Base-by-base conservation (phyloP, 2,113 vertebrate species). In the Pongo pygmaeus region DNA sequence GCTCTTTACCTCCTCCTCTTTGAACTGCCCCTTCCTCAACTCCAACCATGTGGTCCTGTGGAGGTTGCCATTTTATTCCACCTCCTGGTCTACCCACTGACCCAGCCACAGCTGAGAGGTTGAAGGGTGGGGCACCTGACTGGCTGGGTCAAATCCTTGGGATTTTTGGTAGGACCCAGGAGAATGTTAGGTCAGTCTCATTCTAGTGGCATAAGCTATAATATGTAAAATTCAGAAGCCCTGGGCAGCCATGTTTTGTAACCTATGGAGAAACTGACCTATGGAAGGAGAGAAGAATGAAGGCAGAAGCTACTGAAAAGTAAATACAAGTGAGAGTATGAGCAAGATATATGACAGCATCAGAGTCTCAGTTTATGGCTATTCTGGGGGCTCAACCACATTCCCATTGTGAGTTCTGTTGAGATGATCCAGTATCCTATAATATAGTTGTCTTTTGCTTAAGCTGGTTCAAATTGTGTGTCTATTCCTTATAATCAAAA, bases 401-500 rank as follows among this genome's bases (percentile, higher is more conserved):
- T 43, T 46, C 52, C 67, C 12, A 0, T 40, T 59, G 23, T 69
- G 35, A 43, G 22, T 61, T 88, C 69, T 91, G 80, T 78, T 74
- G 89, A 38, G 27, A 77, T 1, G 80, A 17, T n/a, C 22, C 35
- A 74, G 9, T 17, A 64, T 40, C 40, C 30, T 72, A 46, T 38
- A 32, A 87, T n/a, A 84, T 57, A 84, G 84, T 16, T 86, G 75
- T 80, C 69, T 93, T 93, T 93, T 79, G 20, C 86, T 91, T 79
- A 72, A 57, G 81, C 46, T 48, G 64, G 38, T 89, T 93, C 69
- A 91, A n/a, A 25, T 67, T 78, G 32, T 22, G 6, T 91, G 3
- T 92, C 48, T 91, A 69, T 57, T 74, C 46, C 88, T 93, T 75
- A 86, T 61, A 92, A 97, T 70, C 79, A 59, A 89, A 94, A n/a